Percentiles rank a stretch among this genome's conserved stretches.
phyloP scores from a whole-genome alignment of 2,888 invertebrate genomes.

The Orthonychiurus folsomi region DNA sequence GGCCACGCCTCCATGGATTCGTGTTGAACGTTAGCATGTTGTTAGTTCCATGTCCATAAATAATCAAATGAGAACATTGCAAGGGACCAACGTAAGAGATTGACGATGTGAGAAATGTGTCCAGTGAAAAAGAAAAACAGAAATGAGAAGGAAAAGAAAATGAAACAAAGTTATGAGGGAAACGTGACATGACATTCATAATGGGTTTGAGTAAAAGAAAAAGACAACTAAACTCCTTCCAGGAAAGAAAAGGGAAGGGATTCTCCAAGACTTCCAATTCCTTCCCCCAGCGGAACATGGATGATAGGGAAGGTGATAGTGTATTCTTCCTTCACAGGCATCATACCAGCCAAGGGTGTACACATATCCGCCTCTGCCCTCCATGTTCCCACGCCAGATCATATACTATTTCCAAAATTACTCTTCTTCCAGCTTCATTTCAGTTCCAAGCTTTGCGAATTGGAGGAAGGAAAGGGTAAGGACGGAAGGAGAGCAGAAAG shows the following conservation, averaged over 20 bases:
- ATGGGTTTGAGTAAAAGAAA: neutral
- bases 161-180: conserved; percentile 5
- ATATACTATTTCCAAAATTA: neutral
- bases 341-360: no score
- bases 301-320: neutral
- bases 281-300: neutral
- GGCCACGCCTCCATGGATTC: no score
- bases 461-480: neutral
- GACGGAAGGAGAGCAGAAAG: no score
- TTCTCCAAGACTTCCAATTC: no score
- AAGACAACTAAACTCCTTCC: conserved; percentile 1
- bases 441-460: neutral
- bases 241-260: neutral
- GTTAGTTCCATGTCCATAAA: neutral
- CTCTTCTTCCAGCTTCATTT: neutral
- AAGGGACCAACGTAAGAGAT: neutral
- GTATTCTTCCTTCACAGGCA: neutral
- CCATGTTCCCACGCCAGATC: neutral
- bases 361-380: neutral
- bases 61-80: neutral
- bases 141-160: neutral
- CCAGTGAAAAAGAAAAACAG: neutral
- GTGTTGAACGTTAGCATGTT: no score
- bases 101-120: neutral
- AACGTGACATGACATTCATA: conserved; percentile 8